These are phyloP conservation scores for Charanyca ferruginea DNA, from an alignment of 2,888 invertebrate species.

Conservation along the genomic window DNA sequence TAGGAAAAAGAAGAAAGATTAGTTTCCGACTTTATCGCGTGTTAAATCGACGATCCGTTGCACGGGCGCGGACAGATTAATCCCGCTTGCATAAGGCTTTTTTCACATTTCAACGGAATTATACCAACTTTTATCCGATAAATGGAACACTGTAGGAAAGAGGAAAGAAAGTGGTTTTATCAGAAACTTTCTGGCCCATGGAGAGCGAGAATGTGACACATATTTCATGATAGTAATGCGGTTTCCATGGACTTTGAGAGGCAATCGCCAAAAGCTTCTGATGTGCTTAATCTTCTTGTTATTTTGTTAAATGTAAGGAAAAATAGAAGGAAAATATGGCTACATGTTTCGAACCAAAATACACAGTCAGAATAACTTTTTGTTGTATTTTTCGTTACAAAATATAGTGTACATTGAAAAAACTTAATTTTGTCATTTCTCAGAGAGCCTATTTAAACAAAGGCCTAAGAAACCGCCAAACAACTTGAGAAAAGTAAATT, in stretches of 20 bases:
- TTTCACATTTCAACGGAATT: constrained; percentile 68
- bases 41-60: constrained; percentile 79
- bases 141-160: constrained; percentile 48
- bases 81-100: constrained; percentile 75
- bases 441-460: constrained; percentile 15
- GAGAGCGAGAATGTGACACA: constrained; percentile 47
- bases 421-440: constrained; percentile 9
- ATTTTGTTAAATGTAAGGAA: constrained; percentile 20
- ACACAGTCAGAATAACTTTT: neutral
- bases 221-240: constrained; percentile 53
- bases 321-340: constrained; percentile 26
- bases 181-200: constrained; percentile 53
- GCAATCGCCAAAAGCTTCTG: constrained; percentile 29
- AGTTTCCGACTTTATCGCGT: constrained; percentile 77
- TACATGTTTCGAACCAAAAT: neutral
- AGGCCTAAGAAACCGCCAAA: neutral
- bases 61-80: constrained; percentile 80
- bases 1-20: constrained; percentile 72
- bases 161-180: constrained; percentile 64
- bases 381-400: constrained; percentile 7
- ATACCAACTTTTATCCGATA: constrained; percentile 63
- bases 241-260: constrained; percentile 38
- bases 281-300: constrained; percentile 36
- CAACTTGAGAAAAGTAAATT: constrained; percentile 43
- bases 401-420: constrained; percentile 4